Conservation (phyloP, 2,797 vertebrate genomes). For the Tragelaphus eurycerus region DNA sequence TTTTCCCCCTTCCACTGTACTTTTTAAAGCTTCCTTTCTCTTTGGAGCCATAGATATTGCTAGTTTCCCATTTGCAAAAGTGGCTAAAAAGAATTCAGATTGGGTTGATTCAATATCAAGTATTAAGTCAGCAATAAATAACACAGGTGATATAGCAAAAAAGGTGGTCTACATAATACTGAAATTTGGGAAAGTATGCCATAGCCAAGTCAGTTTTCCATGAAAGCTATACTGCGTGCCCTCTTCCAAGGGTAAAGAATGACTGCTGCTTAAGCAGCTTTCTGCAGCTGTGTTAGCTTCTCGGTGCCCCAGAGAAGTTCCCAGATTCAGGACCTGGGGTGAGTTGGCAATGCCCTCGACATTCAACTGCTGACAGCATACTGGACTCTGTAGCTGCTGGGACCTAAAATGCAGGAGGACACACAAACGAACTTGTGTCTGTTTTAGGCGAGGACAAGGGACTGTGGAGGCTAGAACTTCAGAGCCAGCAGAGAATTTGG, state of each 20-base stretch:
- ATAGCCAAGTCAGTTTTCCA: neutral
- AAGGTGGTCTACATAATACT: neutral
- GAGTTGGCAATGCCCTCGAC: neutral
- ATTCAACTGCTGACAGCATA: neutral
- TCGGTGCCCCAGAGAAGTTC: neutral
- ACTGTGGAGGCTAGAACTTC: neutral
- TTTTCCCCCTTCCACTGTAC: neutral
- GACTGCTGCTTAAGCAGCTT: neutral
- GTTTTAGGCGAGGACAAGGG: neutral
- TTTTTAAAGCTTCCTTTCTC: conserved; percentile 8
- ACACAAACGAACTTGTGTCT: neutral
- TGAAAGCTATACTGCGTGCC: neutral
- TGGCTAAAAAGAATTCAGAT: neutral
- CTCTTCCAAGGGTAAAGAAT: neutral
- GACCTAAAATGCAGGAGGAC: neutral
- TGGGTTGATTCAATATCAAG: neutral
- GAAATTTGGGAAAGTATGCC: neutral
- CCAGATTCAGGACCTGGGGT: neutral
- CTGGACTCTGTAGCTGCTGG: neutral
- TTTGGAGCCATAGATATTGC: neutral
- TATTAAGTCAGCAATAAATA: neutral
- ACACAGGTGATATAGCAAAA: neutral
- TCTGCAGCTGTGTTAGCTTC: neutral
- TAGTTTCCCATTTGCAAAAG: conserved; percentile 13
- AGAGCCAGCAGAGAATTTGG: neutral